These are phyloP conservation scores for Melikaiella ostensackeni DNA, from an alignment of 2,888 invertebrate genomes.

Conservation along the genomic window DNA sequence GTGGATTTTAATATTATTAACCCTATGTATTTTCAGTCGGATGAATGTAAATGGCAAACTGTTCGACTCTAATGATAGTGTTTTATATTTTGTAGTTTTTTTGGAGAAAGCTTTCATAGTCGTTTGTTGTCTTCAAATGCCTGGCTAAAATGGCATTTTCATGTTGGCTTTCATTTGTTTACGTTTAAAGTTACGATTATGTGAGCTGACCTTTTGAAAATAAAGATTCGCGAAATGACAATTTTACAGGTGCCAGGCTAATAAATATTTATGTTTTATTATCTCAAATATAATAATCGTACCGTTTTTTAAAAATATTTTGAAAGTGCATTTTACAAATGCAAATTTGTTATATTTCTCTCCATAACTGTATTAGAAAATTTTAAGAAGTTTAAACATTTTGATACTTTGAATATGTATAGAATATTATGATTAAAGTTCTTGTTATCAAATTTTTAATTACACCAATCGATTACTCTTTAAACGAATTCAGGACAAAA, in stretches of 20 bases:
- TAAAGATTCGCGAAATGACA: not conserved
- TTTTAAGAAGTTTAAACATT: too few relatives aligned
- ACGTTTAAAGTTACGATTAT: not conserved
- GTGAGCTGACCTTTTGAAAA: not conserved
- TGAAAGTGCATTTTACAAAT: too few relatives aligned
- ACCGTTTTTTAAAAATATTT: too few relatives aligned
- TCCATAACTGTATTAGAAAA: too few relatives aligned
- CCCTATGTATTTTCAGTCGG: not conserved
- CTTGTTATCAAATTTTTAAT: too few relatives aligned
- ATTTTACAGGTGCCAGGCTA: not conserved
- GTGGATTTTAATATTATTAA: constrained; percentile 28
- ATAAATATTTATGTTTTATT: not conserved
- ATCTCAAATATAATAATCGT: too few relatives aligned
- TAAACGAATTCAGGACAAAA: too few relatives aligned
- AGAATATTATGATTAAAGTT: too few relatives aligned
- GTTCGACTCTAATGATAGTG: not conserved
- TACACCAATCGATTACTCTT: too few relatives aligned
- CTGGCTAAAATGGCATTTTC: constrained; percentile 14
- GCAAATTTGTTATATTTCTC: too few relatives aligned
- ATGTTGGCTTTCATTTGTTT: not conserved
- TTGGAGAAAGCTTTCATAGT: constrained; percentile 14
- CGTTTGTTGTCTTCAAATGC: constrained; percentile 17
- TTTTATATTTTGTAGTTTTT: constrained; percentile 4
- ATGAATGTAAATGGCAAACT: constrained; percentile 10
- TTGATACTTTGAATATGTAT: too few relatives aligned